A percentile compares a stretch with the other conserved stretches of the same genome.
These are phyloP conservation scores for Heliothis virescens DNA, from an alignment of 1,140 invertebrate species.

Conservation along the genomic window DNA sequence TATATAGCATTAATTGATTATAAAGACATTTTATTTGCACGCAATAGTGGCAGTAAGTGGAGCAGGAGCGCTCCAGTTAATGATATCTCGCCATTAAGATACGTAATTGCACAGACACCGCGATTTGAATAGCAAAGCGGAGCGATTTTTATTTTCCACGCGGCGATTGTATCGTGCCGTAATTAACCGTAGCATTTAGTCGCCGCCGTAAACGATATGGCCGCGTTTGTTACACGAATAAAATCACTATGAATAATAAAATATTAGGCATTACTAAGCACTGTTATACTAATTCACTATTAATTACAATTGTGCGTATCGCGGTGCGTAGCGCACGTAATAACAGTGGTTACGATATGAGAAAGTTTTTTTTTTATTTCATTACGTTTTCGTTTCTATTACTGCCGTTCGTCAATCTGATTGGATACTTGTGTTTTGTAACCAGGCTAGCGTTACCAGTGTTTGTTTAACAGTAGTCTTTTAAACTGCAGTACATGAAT, in stretches of 20 bases:
- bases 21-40: slow-evolving; percentile 50
- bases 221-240: slow-evolving; percentile 57
- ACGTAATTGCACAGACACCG: slow-evolving; percentile 72
- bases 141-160: slow-evolving; percentile 80
- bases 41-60: slow-evolving; percentile 25
- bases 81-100: slow-evolving; percentile 64
- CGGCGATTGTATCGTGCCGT: slow-evolving; percentile 71
- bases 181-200: slow-evolving; percentile 80
- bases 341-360: slow-evolving; percentile 23
- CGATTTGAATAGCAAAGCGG: slow-evolving; percentile 82
- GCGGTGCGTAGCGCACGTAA: slow-evolving; percentile 24
- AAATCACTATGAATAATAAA: slow-evolving; percentile 58
- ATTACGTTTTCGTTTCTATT: slow-evolving; percentile 21
- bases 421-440: not conserved
- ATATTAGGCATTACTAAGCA: slow-evolving; percentile 45
- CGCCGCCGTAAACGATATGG: slow-evolving; percentile 69
- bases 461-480: no score
- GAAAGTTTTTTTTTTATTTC: slow-evolving; percentile 25
- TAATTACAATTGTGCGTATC: slow-evolving; percentile 48
- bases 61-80: slow-evolving; percentile 33
- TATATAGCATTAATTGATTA: slow-evolving; percentile 49
- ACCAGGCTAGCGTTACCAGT: no score
- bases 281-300: slow-evolving; percentile 51
- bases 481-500: no score
- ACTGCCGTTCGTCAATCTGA: not conserved